phyloP scores from a whole-genome alignment of 2,797 vertebrate genomes.

The Acestrorhynchus altus region DNA sequence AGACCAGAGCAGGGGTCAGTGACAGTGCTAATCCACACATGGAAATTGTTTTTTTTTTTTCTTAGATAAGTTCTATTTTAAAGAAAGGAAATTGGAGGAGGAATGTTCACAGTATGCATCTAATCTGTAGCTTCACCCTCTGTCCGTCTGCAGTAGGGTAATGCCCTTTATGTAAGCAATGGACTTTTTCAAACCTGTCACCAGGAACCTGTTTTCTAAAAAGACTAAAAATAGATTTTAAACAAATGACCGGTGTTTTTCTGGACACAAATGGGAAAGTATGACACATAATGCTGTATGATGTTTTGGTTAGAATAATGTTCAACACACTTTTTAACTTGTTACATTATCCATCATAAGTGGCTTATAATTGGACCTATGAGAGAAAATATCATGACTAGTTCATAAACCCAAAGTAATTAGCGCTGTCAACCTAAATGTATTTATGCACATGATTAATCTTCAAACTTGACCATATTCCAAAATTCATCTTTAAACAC shows the following conservation, averaged over 20 bases:
- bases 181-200: constrained; percentile 54
- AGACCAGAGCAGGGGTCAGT: not conserved
- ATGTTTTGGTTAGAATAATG: no score
- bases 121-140: constrained; percentile 57
- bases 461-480: no score
- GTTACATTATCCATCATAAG: no score
- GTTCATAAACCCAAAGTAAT: no score
- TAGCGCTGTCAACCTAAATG: no score
- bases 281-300: not conserved
- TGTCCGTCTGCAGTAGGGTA: constrained; percentile 41
- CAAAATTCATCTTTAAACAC: no score
- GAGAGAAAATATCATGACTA: no score
- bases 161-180: constrained; percentile 49
- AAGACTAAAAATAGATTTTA: constrained; percentile 44
- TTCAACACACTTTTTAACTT: no score
- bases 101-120: constrained; percentile 38
- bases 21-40: constrained; percentile 11
- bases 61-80: constrained; percentile 50
- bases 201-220: constrained; percentile 36
- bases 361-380: no score
- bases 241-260: not conserved
- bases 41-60: constrained; percentile 23
- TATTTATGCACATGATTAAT: no score
- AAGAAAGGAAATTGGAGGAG: constrained; percentile 46
- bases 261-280: no score